Conservation (phyloP, 1,140 invertebrate species). For the Cotesia chilonis region DNA sequence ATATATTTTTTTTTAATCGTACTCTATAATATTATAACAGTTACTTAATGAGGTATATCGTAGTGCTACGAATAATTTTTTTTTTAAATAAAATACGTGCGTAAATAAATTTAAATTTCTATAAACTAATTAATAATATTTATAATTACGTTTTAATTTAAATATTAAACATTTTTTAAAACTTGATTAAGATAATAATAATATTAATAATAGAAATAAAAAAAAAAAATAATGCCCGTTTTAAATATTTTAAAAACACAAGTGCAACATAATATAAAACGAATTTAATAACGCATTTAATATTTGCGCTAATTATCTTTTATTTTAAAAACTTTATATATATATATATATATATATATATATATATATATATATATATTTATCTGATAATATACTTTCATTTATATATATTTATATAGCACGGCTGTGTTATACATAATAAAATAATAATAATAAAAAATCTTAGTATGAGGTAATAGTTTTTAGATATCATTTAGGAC, state of each 20-base stretch:
- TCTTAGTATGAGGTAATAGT: background rate
- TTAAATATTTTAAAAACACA: too few species aligned
- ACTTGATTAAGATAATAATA: too few species aligned
- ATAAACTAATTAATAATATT: background rate
- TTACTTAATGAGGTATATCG: constrained; percentile 1
- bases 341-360: too few species aligned
- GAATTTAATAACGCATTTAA: background rate
- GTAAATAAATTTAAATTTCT: constrained; percentile 2
- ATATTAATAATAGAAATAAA: too few species aligned
- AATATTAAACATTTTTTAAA: too few species aligned
- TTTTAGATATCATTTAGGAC: constrained; percentile 13
- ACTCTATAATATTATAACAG: background rate
- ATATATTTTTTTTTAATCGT: too few species aligned
- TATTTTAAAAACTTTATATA: background rate
- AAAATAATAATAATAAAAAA: constrained; percentile 1
- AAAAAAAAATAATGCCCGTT: too few species aligned
- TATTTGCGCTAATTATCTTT: background rate
- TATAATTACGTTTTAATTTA: background rate
- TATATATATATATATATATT: constrained; percentile 3
- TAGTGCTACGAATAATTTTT: constrained; percentile 2
- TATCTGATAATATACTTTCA: background rate
- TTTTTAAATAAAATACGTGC: background rate
- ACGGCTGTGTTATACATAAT: background rate
- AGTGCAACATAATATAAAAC: too few species aligned
- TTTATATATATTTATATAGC: background rate